Base-by-base conservation (phyloP, 1,140 invertebrate species). In the Bombus sylvicola region DNA sequence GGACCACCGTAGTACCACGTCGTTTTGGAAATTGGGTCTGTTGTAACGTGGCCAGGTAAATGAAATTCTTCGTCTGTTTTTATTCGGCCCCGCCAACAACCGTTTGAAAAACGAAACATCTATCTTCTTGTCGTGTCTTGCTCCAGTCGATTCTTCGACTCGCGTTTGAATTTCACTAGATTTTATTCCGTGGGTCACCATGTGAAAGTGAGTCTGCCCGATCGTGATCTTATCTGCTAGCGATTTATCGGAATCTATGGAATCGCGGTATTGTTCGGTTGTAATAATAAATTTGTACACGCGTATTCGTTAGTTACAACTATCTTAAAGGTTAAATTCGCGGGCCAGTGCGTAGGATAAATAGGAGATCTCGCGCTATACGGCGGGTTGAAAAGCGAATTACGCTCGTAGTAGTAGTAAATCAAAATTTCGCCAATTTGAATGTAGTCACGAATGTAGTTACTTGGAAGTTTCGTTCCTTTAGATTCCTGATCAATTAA, bases 51-150 rank as follows among this genome's bases (percentile, higher is more conserved):
- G n/a, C 39, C 34, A 22, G 39, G 79, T 80, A 72, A 80, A 85
- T 62, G 39, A 80, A 85, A 85, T 85, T 85, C 76, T 62, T 62
- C 25, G 18, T 47, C 57, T 62, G 69, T 73, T 64, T 74, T 41
- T 62, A 59, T 12, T 34, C 73, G 28, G 13, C 5, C 39, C 39
- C 12, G 0, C 2, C 18, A 69, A 31, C 13, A n/a, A 28, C 18
- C 74, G 39, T 59, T n/a, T 28, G 34, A 53, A 53, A 53, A 53
- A 22, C 47, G 0, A 53, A 53, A 53, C 47, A 53, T 76, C 74
- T 39, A 62, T 31, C 31, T 41, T 34, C 31, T 34, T 18, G 15
- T 41, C 28, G 47, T 28, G n/a, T 47, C 43, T 5, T 1, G 18
- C 18, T 57, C n/a, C 1, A 53, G 28, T 13, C 74, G 47, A 53